Evolutionary conservation across 2,888 invertebrate genomes (phyloP), one percentile per base, ranked within the genome.

Genomic region (Notodonta dromedarius): DNA sequence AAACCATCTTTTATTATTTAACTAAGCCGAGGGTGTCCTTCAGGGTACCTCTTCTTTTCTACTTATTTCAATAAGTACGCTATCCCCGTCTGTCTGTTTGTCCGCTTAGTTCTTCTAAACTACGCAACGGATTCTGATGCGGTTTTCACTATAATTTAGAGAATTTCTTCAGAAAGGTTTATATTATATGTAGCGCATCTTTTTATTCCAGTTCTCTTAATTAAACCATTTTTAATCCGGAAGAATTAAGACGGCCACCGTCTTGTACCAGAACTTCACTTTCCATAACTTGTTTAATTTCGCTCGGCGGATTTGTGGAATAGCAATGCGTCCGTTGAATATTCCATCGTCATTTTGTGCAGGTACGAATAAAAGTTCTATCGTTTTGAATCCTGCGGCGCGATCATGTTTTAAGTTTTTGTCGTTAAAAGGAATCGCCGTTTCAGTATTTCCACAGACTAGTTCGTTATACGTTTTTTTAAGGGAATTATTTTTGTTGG

Each of bases 231-330:
- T 74, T 80, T 78, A 75, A 74, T 76, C 73, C 75, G 67, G 66
- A 75, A 71, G 76, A 77, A 82, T 79, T 79, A 82, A 76, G 71
- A 68, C 70, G 72, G 67, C 57, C 65, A 73, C 68, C 75, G 70
- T 71, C 69, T 68, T 63, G 70, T 70, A 74, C 72, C 68, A 72
- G 74, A 82, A 82, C 74, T 82, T 82, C 74, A 75, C 79, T 81
- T 79, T 87, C 83, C 80, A 81, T 83, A 86, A 86, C 85, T 86
- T 87, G 80, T 84, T 86, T 85, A 87, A 87, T 88, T 86, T 85
- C 77, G 76, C 54, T 54, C 81, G 79, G 69, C 72, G 70, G 78
- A 74, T 77, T 74, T 77, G 66, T 62, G 80, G 79, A 80, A 83
- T 81, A 81, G 74, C 76, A 74, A 77, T 73, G 70, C 66, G 54